Percentiles rank a stretch among this genome's conserved stretches.
phyloP scores from a whole-genome alignment of 2,888 invertebrate species.

The Drosophila villosipedis region DNA sequence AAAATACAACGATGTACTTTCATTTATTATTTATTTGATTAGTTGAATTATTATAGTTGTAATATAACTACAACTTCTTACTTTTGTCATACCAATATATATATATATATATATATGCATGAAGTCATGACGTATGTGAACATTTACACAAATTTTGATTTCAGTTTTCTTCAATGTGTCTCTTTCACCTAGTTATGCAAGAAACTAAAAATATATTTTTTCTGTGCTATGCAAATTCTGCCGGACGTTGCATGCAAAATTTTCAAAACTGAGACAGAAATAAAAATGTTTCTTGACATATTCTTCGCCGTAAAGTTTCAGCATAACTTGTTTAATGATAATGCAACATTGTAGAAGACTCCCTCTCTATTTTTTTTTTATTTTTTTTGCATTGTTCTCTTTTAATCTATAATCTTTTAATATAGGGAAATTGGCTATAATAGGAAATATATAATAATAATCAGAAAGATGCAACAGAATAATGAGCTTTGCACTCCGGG shows the following conservation, averaged over 20 bases:
- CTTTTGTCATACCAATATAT: not conserved
- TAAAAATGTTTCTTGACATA: constrained; percentile 6
- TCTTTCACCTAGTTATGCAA: constrained; percentile 5
- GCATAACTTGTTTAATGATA: not conserved
- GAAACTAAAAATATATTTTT: constrained; percentile 19
- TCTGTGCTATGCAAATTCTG: constrained; percentile 9
- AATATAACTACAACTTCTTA: not conserved
- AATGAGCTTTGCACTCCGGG: constrained; percentile 43
- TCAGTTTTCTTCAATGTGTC: constrained; percentile 1
- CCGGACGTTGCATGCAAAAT: not conserved
- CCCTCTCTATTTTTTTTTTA: not conserved
- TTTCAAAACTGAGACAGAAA: not conserved
- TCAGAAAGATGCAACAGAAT: constrained; percentile 22
- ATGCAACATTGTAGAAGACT: not conserved
- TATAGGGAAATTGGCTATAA: not conserved
- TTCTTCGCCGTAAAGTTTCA: not conserved
- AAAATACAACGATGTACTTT: not conserved
- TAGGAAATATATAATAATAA: constrained; percentile 8
- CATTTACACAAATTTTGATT: not conserved
- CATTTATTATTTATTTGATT: not conserved
- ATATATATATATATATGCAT: not conserved
- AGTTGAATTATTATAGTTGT: not conserved
- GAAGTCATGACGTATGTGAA: constrained; percentile 1
- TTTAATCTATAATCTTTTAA: not conserved
- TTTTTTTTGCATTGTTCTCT: not conserved